Base-by-base conservation (phyloP, 2,888 invertebrate genomes). In the Orchesella flavescens region DNA sequence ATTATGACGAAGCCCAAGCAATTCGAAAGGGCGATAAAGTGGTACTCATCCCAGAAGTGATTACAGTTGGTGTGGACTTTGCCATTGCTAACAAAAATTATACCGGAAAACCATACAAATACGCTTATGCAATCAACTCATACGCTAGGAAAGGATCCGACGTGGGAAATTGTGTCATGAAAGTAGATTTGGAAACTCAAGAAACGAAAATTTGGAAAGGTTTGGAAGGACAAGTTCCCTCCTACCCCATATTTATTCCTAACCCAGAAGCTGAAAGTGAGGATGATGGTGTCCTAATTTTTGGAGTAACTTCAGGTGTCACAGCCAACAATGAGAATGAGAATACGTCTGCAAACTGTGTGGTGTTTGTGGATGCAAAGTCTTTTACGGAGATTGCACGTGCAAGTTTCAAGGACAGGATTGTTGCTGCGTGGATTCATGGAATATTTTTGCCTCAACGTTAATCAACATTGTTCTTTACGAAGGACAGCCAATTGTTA, bases 231-330 rank as follows among this genome's bases (percentile, higher is more conserved):
- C 72, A 77, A 57, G 77, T 76, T n/a, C 76, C 75, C 3, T 77
- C 83, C 0, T 57, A 63, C 12, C 83, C 83, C 15, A 13, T 65
- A 15, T 83, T 83, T 43, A 57, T 83, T 73, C 73, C 83, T 17
- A 83, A 77, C 13, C 77, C 71, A 7, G 53, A 72, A 10, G 19
- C 46, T 10, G 69, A 66, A 1, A 10, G 23, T 15, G 83, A 83
- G 34, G 83, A 83, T 77, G 83, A 83, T 34, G 83, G 83, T 9
- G 53, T 83, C 66, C 24, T 83, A 13, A 49, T 78, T 21, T 72
- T 80, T 46, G 79, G 79, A 1, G 49, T 80, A 24, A 80, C 79
- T 43, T 34, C 69, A 57, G 46, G 63, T 46, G 66, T 78, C 78
- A 46, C 74, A 61, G 46, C 34, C 13, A 75, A 59, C 21, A 75